Evolutionary conservation across 2,797 vertebrate species (phyloP).

Genomic region (Hyperoplus immaculatus): DNA sequence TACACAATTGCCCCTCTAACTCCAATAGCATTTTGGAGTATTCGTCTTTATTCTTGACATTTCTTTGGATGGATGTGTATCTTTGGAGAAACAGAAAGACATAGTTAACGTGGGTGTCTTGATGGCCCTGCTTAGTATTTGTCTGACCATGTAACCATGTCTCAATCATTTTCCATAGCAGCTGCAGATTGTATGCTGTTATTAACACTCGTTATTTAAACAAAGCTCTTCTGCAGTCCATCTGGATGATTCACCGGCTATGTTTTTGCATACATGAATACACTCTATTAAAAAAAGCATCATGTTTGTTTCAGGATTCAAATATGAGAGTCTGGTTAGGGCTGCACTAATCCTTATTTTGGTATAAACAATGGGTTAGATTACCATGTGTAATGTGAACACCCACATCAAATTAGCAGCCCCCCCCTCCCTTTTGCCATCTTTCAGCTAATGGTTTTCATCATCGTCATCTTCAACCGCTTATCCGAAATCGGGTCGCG

Average conservation of each 20-base stretch:
- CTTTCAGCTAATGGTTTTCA: too few relatives aligned
- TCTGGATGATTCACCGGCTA: slow-evolving; percentile 44
- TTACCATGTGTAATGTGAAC: too few relatives aligned
- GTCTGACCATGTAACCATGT: slow-evolving; percentile 19
- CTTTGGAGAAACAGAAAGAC: slow-evolving; percentile 26
- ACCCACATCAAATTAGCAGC: too few relatives aligned
- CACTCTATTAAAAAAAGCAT: slow-evolving; percentile 14
- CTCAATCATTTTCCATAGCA: slow-evolving; percentile 44
- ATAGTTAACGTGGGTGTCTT: slow-evolving; percentile 8
- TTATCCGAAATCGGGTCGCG: too few relatives aligned
- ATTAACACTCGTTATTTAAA: slow-evolving; percentile 41
- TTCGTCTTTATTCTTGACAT: too few relatives aligned
- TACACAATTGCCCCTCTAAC: too few relatives aligned
- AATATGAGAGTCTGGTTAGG: background rate
- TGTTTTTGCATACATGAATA: slow-evolving; percentile 17
- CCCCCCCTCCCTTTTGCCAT: too few relatives aligned
- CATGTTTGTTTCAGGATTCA: background rate
- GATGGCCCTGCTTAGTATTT: slow-evolving; percentile 23
- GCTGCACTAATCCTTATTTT: background rate
- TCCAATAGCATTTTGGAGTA: too few relatives aligned
- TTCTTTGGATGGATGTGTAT: slow-evolving; percentile 42
- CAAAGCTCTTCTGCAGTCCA: slow-evolving; percentile 29
- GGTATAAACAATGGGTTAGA: too few relatives aligned
- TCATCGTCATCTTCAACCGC: too few relatives aligned
- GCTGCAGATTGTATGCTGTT: slow-evolving; percentile 52